Percentiles rank a stretch among this genome's conserved stretches.
Evolutionary conservation across 2,113 vertebrate genomes (phyloP).

Genomic region (Melanocharis versteri): DNA sequence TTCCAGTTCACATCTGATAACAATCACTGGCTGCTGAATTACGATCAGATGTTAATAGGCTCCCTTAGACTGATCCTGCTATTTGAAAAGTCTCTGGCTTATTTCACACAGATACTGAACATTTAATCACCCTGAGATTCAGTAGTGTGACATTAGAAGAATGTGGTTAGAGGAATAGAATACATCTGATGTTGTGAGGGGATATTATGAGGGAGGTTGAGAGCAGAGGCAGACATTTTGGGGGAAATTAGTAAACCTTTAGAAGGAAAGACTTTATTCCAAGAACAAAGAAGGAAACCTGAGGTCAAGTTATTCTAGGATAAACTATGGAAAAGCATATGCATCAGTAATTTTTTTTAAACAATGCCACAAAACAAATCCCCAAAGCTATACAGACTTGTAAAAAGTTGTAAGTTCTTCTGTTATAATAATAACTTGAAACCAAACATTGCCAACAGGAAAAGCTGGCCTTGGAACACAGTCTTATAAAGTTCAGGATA

Average conservation of each 20-base stretch:
- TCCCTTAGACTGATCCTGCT: not conserved
- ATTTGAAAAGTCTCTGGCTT: not conserved
- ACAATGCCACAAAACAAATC: not conserved
- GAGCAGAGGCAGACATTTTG: not conserved
- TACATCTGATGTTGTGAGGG: not conserved
- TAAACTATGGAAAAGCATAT: not conserved
- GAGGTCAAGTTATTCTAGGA: not conserved
- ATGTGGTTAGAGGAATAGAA: not conserved
- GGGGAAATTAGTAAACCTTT: not conserved
- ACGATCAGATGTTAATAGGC: not conserved
- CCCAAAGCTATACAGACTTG: not conserved
- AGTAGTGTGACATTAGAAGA: not conserved
- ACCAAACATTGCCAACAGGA: not conserved
- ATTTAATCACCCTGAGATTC: not conserved
- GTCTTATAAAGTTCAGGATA: not conserved
- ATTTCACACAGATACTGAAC: not conserved
- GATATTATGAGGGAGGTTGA: not conserved
- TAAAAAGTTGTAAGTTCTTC: not conserved
- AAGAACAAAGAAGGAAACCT: not conserved
- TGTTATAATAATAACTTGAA: not conserved
- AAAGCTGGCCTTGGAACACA: not conserved
- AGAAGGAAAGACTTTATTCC: not conserved
- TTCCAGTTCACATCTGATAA: not conserved
- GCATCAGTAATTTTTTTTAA: not conserved
- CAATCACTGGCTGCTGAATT: not conserved